Conservation (phyloP, 2,113 vertebrate species). For the Nothoprocta pentlandii region DNA sequence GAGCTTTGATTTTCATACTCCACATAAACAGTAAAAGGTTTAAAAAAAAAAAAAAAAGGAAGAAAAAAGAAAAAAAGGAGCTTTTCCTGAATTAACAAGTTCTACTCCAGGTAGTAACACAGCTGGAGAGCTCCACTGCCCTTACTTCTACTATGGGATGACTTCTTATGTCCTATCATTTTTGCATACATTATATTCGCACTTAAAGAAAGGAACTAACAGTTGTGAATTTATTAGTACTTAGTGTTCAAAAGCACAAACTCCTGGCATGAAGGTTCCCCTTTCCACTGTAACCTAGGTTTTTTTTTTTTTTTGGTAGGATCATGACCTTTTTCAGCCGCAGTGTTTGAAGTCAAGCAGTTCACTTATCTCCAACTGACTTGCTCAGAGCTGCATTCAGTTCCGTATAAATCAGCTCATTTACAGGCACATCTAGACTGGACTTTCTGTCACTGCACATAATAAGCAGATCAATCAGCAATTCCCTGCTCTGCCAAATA, state of each 20-base stretch:
- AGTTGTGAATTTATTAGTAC: not conserved
- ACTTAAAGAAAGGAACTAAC: not conserved
- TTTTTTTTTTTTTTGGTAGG: slow-evolving; percentile 25
- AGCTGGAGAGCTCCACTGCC: not conserved
- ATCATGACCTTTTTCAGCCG: slow-evolving; percentile 22
- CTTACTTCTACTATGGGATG: not conserved
- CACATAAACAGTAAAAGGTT: not conserved
- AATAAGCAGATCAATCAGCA: slow-evolving; percentile 5
- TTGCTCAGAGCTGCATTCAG: not conserved
- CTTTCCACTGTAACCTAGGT: not conserved
- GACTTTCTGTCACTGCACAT: not conserved
- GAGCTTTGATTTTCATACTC: not conserved
- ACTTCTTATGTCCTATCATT: not conserved
- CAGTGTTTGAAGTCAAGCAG: not conserved
- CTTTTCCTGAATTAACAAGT: not conserved
- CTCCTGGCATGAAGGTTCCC: not conserved
- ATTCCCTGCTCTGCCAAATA: slow-evolving; percentile 19
- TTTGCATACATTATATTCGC: not conserved
- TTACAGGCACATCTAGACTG: not conserved
- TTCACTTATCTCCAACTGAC: not conserved
- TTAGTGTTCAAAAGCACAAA: not conserved
- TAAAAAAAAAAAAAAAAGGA: not conserved
- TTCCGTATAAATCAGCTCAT: not conserved
- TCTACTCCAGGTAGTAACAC: not conserved
- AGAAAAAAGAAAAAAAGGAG: not conserved